Percentiles rank a stretch among this genome's conserved stretches.
Evolutionary conservation across 2,888 invertebrate genomes (phyloP).

Genomic region (Pinctada fucata): DNA sequence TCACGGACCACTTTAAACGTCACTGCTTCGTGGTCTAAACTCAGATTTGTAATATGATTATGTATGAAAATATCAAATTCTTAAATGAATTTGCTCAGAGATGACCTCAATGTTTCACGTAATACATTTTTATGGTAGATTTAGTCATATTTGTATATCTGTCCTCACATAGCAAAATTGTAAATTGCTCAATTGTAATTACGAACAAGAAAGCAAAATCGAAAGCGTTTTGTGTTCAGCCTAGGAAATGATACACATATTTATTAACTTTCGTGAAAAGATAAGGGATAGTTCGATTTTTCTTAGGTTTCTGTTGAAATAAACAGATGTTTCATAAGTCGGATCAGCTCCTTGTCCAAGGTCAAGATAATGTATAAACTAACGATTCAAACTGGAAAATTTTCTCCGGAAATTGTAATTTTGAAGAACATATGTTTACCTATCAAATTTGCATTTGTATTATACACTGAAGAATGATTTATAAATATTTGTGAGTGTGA

Average conservation of each 20-base stretch:
- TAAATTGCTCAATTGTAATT: neutral
- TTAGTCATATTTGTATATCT: neutral
- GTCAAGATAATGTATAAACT: conserved; percentile 25
- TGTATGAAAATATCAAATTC: too few species aligned
- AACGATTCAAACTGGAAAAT: conserved; percentile 30
- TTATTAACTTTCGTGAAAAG: too few species aligned
- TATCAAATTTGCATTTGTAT: conserved; percentile 38
- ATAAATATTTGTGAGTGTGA: conserved; percentile 33
- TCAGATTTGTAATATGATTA: too few species aligned
- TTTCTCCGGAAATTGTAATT: conserved; percentile 34
- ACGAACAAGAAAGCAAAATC: neutral
- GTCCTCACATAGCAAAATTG: neutral
- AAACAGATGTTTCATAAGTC: conserved; percentile 22
- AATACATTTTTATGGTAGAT: too few species aligned
- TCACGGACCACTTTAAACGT: too few species aligned
- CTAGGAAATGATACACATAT: neutral
- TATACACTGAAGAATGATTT: conserved; percentile 31
- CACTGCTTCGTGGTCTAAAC: too few species aligned
- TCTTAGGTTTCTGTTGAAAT: neutral
- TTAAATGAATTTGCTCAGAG: too few species aligned
- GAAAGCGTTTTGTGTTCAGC: neutral
- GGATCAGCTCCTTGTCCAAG: conserved; percentile 14
- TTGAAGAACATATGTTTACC: conserved; percentile 35
- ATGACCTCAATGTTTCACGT: too few species aligned
- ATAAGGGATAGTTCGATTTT: neutral